phyloP scores from a whole-genome alignment of 1,140 invertebrate genomes.

The Cotesia typhae region DNA sequence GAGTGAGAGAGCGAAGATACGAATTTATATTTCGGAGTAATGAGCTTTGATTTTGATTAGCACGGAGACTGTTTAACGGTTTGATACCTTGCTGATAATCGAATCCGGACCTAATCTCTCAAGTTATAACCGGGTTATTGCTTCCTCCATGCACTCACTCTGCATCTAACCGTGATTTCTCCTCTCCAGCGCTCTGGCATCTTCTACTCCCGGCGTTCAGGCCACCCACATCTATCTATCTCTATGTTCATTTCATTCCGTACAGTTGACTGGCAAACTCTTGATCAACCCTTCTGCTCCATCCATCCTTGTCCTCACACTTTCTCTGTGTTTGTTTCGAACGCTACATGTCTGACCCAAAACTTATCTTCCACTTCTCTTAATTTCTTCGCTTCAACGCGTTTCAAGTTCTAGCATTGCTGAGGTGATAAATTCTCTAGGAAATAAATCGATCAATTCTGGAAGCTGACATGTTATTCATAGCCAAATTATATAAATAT shows the following conservation, averaged over 20 bases:
- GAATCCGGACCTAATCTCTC: slow-evolving; percentile 68
- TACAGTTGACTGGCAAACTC: slow-evolving; percentile 30
- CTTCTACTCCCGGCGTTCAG: background rate
- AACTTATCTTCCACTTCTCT: no score
- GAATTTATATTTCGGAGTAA: slow-evolving; percentile 55
- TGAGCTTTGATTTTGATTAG: slow-evolving; percentile 68
- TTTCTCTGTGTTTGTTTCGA: background rate
- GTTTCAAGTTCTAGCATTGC: background rate
- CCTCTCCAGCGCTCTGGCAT: slow-evolving; percentile 14
- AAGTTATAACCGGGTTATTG: slow-evolving; percentile 68
- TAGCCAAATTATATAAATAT: no score
- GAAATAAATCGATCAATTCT: no score
- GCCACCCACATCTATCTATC: background rate
- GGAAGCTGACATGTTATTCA: no score
- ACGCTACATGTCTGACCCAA: background rate
- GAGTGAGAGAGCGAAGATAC: slow-evolving; percentile 43
- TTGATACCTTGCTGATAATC: slow-evolving; percentile 68
- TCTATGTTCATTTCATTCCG: slow-evolving; percentile 33
- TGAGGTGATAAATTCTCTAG: no score
- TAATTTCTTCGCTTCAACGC: slow-evolving; percentile 5
- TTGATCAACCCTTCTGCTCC: slow-evolving; percentile 30
- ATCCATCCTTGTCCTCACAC: background rate
- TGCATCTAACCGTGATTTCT: slow-evolving; percentile 32
- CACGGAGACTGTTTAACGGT: slow-evolving; percentile 68
- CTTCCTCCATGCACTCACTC: slow-evolving; percentile 64